Evolutionary conservation across 2,888 invertebrate genomes (phyloP).

Genomic region (Molorchus minor): DNA sequence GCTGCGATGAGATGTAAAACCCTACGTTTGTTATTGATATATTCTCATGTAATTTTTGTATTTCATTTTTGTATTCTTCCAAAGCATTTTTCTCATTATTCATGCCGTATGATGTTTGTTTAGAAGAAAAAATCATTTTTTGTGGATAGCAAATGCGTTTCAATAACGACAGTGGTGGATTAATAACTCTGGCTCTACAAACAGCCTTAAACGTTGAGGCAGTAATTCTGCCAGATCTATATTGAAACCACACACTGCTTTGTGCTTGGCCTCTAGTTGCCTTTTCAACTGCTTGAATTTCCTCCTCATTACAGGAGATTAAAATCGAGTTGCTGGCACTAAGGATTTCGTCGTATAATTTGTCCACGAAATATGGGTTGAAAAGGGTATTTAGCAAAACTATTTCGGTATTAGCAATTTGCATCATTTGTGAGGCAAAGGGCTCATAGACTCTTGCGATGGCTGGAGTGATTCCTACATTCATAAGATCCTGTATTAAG

Average conservation of each 20-base stretch:
- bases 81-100: no score
- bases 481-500: background rate
- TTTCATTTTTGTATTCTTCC: no score
- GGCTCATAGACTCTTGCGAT: conserved; percentile 2
- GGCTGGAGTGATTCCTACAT: background rate
- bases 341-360: background rate
- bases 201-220: no score
- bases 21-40: background rate
- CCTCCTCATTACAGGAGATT: no score
- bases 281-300: no score
- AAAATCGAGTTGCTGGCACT: background rate
- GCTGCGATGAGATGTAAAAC: background rate
- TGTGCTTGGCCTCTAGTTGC: background rate
- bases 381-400: background rate
- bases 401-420: background rate
- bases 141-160: conserved; percentile 3
- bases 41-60: background rate
- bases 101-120: no score
- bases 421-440: no score
- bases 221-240: no score
- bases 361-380: background rate
- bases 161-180: no score
- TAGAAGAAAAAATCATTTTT: conserved; percentile 2
- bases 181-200: no score
- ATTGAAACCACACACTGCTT: background rate